These are phyloP conservation scores for Heterochromis multidens DNA, from an alignment of 2,113 vertebrate genomes.

Conservation along the genomic window DNA sequence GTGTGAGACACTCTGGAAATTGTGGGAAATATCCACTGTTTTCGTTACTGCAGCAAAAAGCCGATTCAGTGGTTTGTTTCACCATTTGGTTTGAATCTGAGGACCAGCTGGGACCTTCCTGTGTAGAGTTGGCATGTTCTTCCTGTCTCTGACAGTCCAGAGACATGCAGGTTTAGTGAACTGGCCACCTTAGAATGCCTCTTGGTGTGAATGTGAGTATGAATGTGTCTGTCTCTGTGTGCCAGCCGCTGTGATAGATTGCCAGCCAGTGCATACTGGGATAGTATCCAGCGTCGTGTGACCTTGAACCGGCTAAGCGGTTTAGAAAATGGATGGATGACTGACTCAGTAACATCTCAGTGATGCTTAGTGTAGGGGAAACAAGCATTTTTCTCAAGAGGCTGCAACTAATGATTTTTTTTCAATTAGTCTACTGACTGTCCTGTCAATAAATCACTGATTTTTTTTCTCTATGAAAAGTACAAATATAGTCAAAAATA, in stretches of 20 bases:
- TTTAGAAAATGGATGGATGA: constrained; percentile 26
- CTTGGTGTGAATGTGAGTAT: constrained; percentile 22
- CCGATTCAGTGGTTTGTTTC: neutral
- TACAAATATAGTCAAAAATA: no score
- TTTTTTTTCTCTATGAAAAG: neutral
- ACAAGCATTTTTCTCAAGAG: neutral
- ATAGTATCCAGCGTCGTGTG: constrained; percentile 19
- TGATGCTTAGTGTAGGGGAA: constrained; percentile 1
- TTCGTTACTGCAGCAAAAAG: neutral
- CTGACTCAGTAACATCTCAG: constrained; percentile 1
- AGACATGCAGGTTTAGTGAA: neutral
- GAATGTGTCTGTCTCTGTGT: neutral
- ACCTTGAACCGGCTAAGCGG: constrained; percentile 25
- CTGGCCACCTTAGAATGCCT: neutral
- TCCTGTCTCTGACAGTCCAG: neutral
- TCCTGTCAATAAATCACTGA: neutral
- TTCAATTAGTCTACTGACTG: neutral
- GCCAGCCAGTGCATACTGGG: constrained; percentile 20
- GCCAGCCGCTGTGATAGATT: constrained; percentile 20
- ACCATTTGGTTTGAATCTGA: neutral
- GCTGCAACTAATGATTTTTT: neutral
- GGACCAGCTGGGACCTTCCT: neutral
- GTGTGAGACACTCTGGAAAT: neutral
- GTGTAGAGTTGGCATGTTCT: neutral
- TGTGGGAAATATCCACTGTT: neutral